Conservation (phyloP, 2,113 vertebrate genomes). For the Budorcas taxicolor region DNA sequence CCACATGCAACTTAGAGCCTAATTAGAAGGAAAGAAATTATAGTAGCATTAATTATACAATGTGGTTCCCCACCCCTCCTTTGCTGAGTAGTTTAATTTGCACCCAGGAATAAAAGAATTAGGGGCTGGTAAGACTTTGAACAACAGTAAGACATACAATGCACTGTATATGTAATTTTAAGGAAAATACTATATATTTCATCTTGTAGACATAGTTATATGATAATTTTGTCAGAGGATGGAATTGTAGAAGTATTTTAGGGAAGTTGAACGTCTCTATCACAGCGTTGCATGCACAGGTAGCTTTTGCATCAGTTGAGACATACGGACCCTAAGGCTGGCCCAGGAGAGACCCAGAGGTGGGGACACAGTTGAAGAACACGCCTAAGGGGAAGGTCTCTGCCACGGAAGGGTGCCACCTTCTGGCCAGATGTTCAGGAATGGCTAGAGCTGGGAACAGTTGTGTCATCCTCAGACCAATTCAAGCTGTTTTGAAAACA, state of each 20-base stretch:
- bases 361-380: background rate
- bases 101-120: background rate
- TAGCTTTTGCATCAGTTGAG: background rate
- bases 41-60: background rate
- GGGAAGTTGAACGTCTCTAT: background rate
- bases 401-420: background rate
- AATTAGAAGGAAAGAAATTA: background rate
- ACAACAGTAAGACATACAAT: background rate
- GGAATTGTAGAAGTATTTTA: background rate
- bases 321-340: rapidly evolving
- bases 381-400: background rate
- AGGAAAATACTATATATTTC: background rate
- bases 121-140: background rate
- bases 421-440: background rate
- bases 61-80: too few relatives aligned
- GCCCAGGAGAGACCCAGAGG: background rate
- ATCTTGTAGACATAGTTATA: background rate
- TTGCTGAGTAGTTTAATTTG: background rate
- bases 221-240: background rate
- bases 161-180: background rate
- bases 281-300: background rate
- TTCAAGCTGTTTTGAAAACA: constrained; percentile 1
- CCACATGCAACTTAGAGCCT: background rate
- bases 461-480: background rate
- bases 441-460: too few relatives aligned